Evolutionary conservation across 2,797 vertebrate genomes (phyloP).

Genomic region (Dallia pectoralis): DNA sequence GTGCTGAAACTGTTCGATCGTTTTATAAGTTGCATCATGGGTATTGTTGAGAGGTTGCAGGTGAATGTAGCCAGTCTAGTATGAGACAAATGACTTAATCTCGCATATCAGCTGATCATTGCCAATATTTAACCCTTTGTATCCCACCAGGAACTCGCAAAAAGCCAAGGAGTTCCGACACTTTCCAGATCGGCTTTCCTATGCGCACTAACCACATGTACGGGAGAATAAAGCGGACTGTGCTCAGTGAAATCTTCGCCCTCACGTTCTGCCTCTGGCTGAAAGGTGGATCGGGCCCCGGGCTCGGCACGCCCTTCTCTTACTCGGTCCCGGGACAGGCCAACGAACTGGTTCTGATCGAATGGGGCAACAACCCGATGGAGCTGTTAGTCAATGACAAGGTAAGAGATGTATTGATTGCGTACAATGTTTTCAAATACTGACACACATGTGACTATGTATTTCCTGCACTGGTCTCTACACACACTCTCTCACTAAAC

Average conservation of each 20-base stretch:
- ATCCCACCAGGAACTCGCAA: constrained; percentile 62
- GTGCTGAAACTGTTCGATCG: background rate
- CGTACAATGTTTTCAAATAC: background rate
- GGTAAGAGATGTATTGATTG: constrained; percentile 45
- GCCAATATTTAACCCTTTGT: constrained; percentile 8
- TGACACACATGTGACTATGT: background rate
- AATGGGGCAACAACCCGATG: constrained; percentile 84
- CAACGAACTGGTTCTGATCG: constrained; percentile 84
- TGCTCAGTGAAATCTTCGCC: constrained; percentile 80
- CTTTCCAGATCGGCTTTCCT: constrained; percentile 81
- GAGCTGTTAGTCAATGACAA: constrained; percentile 83
- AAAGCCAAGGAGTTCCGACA: constrained; percentile 69
- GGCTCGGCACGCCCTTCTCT: constrained; percentile 83
- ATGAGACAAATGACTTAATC: background rate
- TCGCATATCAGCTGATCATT: background rate
- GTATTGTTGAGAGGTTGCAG: background rate
- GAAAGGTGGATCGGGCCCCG: constrained; percentile 71
- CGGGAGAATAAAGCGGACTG: constrained; percentile 71
- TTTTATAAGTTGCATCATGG: background rate
- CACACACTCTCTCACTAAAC: background rate
- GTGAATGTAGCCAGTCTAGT: background rate
- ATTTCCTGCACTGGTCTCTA: background rate
- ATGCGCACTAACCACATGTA: constrained; percentile 86
- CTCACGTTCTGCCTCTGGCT: constrained; percentile 82
- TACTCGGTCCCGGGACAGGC: constrained; percentile 82